A percentile compares a stretch with the other conserved stretches of the same genome.
phyloP scores from a whole-genome alignment of 2,888 invertebrate genomes.

The Callosobruchus maculatus region DNA sequence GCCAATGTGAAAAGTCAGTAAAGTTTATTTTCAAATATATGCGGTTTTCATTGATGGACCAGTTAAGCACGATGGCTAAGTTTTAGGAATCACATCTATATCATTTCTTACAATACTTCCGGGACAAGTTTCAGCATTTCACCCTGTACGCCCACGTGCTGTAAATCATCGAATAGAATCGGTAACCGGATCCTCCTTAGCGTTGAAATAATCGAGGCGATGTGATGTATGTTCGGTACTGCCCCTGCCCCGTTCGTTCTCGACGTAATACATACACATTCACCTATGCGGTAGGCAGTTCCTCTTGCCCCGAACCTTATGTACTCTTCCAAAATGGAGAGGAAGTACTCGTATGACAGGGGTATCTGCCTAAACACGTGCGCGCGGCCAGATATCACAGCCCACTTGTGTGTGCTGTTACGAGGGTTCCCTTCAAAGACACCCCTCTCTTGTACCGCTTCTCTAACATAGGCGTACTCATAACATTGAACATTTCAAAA shows the following conservation, averaged over 20 bases:
- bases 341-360: slow-evolving; percentile 46
- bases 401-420: slow-evolving; percentile 27
- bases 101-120: too few relatives aligned
- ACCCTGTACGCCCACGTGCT: not conserved
- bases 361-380: slow-evolving; percentile 45
- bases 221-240: not conserved
- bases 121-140: not conserved
- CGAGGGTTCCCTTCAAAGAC: not conserved
- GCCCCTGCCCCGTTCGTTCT: not conserved
- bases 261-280: not conserved
- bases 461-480: not conserved
- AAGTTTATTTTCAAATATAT: too few relatives aligned
- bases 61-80: too few relatives aligned
- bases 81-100: too few relatives aligned
- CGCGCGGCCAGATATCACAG: slow-evolving; percentile 36
- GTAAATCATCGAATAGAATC: not conserved
- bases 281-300: not conserved
- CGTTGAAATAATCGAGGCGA: too few relatives aligned
- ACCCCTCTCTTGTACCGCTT: not conserved
- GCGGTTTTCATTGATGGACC: too few relatives aligned
- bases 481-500: too few relatives aligned
- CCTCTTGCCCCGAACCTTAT: not conserved
- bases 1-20: too few relatives aligned
- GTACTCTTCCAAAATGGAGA: slow-evolving; percentile 22
- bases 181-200: not conserved